Evolutionary conservation across 2,888 invertebrate species (phyloP), one percentile per base, ranked within the genome.

Genomic region (Galeruca laticollis): DNA sequence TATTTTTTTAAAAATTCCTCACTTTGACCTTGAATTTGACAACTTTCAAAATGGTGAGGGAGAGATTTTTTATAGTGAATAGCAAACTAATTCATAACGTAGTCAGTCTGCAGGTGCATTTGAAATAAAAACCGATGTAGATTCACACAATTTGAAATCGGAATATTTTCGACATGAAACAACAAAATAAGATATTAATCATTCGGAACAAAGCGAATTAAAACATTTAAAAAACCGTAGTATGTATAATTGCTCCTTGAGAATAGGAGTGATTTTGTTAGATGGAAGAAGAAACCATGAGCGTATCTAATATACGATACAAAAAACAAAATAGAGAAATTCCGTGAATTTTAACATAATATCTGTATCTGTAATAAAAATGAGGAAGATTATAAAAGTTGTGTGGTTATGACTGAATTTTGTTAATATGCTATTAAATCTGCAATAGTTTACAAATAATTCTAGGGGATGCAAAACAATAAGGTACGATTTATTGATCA

Each of bases 101-200:
- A 8, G n/a, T 15, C 8, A n/a, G n/a, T n/a, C n/a, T 56, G 15
- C 56, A 56, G 56, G 56, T 56, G 56, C 35, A 35, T 9, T 33
- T 33, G 33, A 33, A 33, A 35, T 18, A 54, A 21, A 21, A 18
- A 26, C 13, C 26, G 11, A 2, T 54, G 26, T 13, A 54, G 52
- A 54, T 54, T 54, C 52, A 54, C 52, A 54, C 26, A 54, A 5
- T 18, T 54, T 54, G 1, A 21, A 54, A 54, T 10, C 52, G 37
- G n/a, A 60, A 69, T 68, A 64, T 63, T 71, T 62, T 63, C 63
- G 20, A 49, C 49, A 56, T 63, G 59, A 68, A 56, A 57, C 57
- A 72, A 72, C 72, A 75, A 73, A 72, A 73, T 70, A 63, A 73
- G 73, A 62, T 66, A 75, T 75, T 74, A 71, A 74, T 75, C 69